These are phyloP conservation scores for Acleris sparsana DNA, from an alignment of 2,888 invertebrate species.

Conservation along the genomic window DNA sequence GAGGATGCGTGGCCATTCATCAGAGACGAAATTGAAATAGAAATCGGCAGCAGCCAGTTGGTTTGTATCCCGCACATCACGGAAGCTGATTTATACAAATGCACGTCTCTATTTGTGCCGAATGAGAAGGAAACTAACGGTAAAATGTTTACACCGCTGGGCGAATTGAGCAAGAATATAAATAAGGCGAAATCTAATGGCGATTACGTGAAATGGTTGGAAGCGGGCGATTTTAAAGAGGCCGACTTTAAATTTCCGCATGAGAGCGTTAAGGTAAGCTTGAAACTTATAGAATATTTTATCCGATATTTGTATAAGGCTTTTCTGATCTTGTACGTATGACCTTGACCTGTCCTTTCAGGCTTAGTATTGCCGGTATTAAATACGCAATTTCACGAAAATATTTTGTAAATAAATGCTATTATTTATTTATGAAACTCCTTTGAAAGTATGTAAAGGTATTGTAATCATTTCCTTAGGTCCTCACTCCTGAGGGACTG, in stretches of 20 bases:
- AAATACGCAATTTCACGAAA: not conserved
- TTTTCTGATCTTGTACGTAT: slow-evolving; percentile 28
- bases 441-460: too few relatives aligned
- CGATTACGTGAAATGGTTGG: slow-evolving; percentile 70
- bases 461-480: too few relatives aligned
- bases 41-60: slow-evolving; percentile 78
- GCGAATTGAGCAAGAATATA: slow-evolving; percentile 69
- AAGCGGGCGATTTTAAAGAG: slow-evolving; percentile 66
- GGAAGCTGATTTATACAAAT: slow-evolving; percentile 76
- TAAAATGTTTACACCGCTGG: slow-evolving; percentile 77
- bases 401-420: too few relatives aligned
- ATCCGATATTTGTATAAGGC: slow-evolving; percentile 3
- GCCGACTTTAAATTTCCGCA: slow-evolving; percentile 75
- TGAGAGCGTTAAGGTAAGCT: slow-evolving; percentile 72
- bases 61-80: slow-evolving; percentile 81
- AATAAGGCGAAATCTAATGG: slow-evolving; percentile 69
- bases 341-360: slow-evolving; percentile 51
- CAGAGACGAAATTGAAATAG: slow-evolving; percentile 79
- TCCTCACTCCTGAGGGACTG: too few relatives aligned
- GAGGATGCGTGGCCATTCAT: slow-evolving; percentile 82
- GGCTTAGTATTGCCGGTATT: slow-evolving; percentile 11
- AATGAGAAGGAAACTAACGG: slow-evolving; percentile 76
- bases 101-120: slow-evolving; percentile 76
- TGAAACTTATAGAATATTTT: not conserved
- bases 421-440: too few relatives aligned